Percentiles rank a stretch among this genome's conserved stretches.
phyloP scores from a whole-genome alignment of 2,888 invertebrate genomes.

The Enchytraeus crypticus region DNA sequence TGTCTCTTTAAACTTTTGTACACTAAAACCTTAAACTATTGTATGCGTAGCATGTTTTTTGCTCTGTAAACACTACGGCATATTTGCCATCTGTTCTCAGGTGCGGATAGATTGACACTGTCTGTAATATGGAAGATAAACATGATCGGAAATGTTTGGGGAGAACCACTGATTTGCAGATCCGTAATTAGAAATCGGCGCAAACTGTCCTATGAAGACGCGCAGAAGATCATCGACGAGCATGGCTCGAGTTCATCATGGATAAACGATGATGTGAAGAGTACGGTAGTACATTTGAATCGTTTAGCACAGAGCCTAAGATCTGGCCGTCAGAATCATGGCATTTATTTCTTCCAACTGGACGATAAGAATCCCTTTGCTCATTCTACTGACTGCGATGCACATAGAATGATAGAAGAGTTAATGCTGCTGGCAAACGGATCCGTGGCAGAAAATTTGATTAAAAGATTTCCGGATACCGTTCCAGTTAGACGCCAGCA shows the following conservation, averaged over 20 bases:
- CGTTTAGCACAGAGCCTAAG: neutral
- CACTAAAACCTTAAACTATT: too few species aligned
- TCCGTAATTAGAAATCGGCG: neutral
- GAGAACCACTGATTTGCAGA: neutral
- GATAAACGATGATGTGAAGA: neutral
- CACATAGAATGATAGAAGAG: conserved; percentile 37
- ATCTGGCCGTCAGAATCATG: neutral
- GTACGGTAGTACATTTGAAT: neutral
- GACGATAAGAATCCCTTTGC: neutral
- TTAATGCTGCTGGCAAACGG: conserved; percentile 35
- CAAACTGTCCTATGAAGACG: conserved; percentile 3
- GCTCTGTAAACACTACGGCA: too few species aligned
- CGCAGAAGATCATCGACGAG: conserved; percentile 1
- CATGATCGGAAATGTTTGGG: neutral
- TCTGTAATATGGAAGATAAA: conserved; percentile 2
- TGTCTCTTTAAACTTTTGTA: too few species aligned
- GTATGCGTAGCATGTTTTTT: too few species aligned
- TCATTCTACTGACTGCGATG: conserved; percentile 24
- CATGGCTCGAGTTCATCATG: neutral
- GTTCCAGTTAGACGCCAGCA: conserved; percentile 35
- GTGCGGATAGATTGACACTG: neutral
- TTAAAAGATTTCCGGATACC: conserved; percentile 27
- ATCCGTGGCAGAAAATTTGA: conserved; percentile 33
- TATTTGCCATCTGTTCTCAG: too few species aligned
- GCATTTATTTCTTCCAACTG: neutral